Percentiles rank a stretch among this genome's conserved stretches.
These are phyloP conservation scores for Centropristis striata DNA, from an alignment of 2,113 vertebrate species.

Conservation along the genomic window DNA sequence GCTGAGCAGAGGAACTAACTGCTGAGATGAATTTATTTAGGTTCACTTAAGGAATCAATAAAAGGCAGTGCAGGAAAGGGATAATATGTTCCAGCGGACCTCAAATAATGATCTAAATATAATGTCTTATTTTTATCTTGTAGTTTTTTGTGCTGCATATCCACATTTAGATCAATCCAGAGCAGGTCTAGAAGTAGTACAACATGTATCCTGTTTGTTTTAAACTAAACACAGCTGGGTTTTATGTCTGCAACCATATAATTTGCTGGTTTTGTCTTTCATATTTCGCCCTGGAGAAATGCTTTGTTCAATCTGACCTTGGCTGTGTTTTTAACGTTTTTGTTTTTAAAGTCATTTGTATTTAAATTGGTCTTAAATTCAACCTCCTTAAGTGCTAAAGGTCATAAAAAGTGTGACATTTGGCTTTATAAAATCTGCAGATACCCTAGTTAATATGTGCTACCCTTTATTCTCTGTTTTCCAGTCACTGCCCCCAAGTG, in stretches of 20 bases:
- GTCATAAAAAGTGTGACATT: conserved; percentile 13
- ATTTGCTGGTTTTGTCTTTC: conserved; percentile 37
- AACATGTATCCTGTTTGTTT: conserved; percentile 6
- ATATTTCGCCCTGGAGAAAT: background rate
- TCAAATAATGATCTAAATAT: background rate
- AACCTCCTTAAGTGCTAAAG: background rate
- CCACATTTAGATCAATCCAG: background rate
- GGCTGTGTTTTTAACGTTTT: background rate
- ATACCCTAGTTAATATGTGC: background rate
- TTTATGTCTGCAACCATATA: conserved; percentile 40
- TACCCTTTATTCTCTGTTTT: conserved; percentile 1
- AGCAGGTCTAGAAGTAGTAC: background rate
- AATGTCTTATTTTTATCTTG: background rate
- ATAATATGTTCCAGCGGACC: background rate
- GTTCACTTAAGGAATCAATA: background rate
- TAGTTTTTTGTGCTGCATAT: background rate
- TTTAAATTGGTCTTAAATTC: background rate
- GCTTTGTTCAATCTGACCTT: conserved; percentile 32
- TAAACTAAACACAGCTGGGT: conserved; percentile 23
- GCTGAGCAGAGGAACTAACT: conserved; percentile 12
- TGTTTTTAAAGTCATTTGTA: conserved; percentile 7
- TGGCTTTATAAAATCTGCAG: background rate
- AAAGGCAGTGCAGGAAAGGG: background rate
- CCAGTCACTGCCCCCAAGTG: background rate
- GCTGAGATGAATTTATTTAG: conserved; percentile 10